Base-by-base conservation (phyloP, 2,888 invertebrate genomes). In the Nudaria mundana region DNA sequence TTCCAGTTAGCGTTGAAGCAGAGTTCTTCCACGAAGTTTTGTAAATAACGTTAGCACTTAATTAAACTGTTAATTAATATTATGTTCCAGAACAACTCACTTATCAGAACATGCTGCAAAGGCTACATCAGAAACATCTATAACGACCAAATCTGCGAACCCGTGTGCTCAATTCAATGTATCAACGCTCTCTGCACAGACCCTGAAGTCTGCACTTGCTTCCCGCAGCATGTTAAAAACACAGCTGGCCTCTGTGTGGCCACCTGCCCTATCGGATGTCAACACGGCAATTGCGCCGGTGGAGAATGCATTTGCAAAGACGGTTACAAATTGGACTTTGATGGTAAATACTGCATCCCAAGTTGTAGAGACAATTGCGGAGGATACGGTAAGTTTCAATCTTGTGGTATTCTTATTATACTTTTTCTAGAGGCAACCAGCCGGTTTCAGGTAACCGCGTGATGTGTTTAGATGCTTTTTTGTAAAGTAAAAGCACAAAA, bases 91-190 rank as follows among this genome's bases (percentile, higher is more conserved):
- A n/a, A n/a, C n/a, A n/a, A n/a, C n/a, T n/a, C n/a, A n/a, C n/a
- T n/a, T n/a, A 91, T 94, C 55, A 87, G 92, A 48, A 88, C 92
- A 14, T 95, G 95, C 66, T 95, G 95, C 66, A 89, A 91, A 0
- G 95, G 94, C 10, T 95, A 92, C 75, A 83, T 88, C 44, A 90
- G 91, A 7, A 92, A 93, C 69, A 80, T 86, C 4, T 89, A 90
- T 66, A 86, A 84, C 66, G 81, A 56, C 56, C 90, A 82, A 2
- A 83, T 87, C 35, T 94, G 93, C 63, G 90, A 91, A 28, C 91
- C 93, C 0, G 80, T 90, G 10, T 94, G 93, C 64, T 81, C 83
- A 0, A 71, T 84, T 13, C 91, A 91, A 5, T 93, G 93, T 56
- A 75, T 90, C 35, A 92, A 93, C 44, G 92, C 91, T 0, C 85